phyloP scores from a whole-genome alignment of 1,140 invertebrate genomes.

The Drosophila pandora region DNA sequence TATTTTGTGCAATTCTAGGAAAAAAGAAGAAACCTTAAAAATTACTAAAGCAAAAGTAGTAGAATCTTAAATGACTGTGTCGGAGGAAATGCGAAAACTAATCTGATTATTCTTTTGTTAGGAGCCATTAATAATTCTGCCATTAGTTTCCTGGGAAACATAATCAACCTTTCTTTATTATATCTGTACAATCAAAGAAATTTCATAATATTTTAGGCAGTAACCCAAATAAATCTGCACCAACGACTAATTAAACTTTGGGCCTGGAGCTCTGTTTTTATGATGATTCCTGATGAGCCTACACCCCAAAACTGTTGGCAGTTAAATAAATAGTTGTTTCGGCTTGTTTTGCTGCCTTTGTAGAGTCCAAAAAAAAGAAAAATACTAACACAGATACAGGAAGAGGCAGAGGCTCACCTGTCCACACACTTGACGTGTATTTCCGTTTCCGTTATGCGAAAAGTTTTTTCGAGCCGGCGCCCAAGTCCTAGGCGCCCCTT shows the following conservation, averaged over 20 bases:
- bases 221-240: constrained; percentile 39
- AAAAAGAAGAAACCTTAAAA: not conserved
- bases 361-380: not conserved
- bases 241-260: constrained; percentile 64
- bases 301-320: constrained; percentile 54
- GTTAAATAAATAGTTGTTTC: constrained; percentile 77
- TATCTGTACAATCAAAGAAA: constrained; percentile 21
- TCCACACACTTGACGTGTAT: constrained; percentile 74
- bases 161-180: constrained; percentile 2
- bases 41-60: not conserved
- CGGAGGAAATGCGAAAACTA: not conserved
- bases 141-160: not conserved
- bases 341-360: constrained; percentile 28
- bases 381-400: not conserved
- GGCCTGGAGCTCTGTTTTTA: constrained; percentile 21
- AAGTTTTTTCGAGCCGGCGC: constrained; percentile 50
- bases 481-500: constrained; percentile 33
- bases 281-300: constrained; percentile 45
- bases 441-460: constrained; percentile 80
- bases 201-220: constrained; percentile 29
- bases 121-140: constrained; percentile 1
- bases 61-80: not conserved
- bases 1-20: not conserved
- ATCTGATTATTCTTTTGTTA: not conserved
- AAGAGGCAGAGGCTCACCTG: constrained; percentile 44